Percentiles rank a stretch among this genome's conserved stretches.
These are phyloP conservation scores for Australoheros facetus DNA, from an alignment of 2,797 vertebrate genomes.

Conservation along the genomic window DNA sequence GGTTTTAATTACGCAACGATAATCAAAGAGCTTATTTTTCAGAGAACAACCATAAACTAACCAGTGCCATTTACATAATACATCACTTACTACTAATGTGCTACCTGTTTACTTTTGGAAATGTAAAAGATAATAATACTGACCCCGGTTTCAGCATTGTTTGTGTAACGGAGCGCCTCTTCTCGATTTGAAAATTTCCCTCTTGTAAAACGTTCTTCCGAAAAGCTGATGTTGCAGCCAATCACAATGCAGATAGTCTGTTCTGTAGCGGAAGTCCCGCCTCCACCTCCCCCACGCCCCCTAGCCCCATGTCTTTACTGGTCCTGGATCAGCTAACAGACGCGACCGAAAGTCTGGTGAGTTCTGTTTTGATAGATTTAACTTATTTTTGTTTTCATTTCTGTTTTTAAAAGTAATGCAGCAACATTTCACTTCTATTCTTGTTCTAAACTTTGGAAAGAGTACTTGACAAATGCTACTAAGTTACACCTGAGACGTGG, in stretches of 20 bases:
- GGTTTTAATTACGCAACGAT: not conserved
- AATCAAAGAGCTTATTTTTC: not conserved
- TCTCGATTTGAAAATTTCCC: conserved; percentile 74
- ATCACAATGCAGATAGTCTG: conserved; percentile 16
- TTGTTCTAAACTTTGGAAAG: not conserved
- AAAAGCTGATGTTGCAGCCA: conserved; percentile 38
- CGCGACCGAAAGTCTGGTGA: not conserved
- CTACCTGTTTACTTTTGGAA: fast-evolving
- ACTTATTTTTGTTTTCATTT: not conserved
- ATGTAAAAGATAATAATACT: not conserved
- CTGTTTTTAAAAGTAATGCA: not conserved
- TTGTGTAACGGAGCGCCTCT: conserved; percentile 36
- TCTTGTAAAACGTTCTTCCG: conserved; percentile 27
- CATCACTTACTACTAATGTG: fast-evolving
- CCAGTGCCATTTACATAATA: not conserved
- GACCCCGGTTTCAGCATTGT: conserved; percentile 70
- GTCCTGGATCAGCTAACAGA: not conserved
- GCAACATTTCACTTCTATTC: not conserved
- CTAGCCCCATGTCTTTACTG: not conserved
- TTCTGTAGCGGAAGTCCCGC: conserved; percentile 53
- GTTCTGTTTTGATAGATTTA: not conserved
- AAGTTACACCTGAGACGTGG: not conserved
- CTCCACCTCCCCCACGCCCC: not conserved
- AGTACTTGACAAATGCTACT: not conserved
- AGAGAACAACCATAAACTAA: not conserved